Percentiles rank a stretch among this genome's conserved stretches.
Evolutionary conservation across 2,113 vertebrate species (phyloP).

Genomic region (Daphoenositta chrysoptera): DNA sequence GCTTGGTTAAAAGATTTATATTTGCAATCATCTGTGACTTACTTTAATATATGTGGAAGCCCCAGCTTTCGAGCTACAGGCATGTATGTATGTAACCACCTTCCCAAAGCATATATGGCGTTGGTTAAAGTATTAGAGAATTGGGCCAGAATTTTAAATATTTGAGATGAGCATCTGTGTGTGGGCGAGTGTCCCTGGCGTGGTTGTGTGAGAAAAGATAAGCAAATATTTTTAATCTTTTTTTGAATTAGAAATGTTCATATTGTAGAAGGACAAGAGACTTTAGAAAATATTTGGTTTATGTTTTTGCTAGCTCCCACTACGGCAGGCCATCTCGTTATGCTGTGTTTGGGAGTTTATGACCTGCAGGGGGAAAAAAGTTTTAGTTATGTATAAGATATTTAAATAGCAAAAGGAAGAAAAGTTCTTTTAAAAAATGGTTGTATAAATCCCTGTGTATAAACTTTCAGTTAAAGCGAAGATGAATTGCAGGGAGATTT

Average conservation of each 20-base stretch:
- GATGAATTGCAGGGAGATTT: not conserved
- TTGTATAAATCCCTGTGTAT: not conserved
- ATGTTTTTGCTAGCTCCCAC: not conserved
- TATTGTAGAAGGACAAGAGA: not conserved
- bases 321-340: not conserved
- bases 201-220: not conserved
- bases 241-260: not conserved
- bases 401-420: not conserved
- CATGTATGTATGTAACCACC: not conserved
- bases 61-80: not conserved
- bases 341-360: not conserved
- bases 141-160: not conserved
- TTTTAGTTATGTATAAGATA: not conserved
- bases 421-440: not conserved
- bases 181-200: not conserved
- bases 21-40: conserved; percentile 63
- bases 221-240: not conserved
- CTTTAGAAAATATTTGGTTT: not conserved
- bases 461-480: not conserved
- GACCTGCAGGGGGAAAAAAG: not conserved
- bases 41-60: conserved; percentile 43
- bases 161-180: not conserved
- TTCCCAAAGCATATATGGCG: not conserved
- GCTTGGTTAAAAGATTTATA: conserved; percentile 61
- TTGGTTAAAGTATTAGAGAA: not conserved